A percentile compares a stretch with the other conserved stretches of the same genome.
Conservation (phyloP, 2,113 vertebrate genomes). For the Hippocampus abdominalis region DNA sequence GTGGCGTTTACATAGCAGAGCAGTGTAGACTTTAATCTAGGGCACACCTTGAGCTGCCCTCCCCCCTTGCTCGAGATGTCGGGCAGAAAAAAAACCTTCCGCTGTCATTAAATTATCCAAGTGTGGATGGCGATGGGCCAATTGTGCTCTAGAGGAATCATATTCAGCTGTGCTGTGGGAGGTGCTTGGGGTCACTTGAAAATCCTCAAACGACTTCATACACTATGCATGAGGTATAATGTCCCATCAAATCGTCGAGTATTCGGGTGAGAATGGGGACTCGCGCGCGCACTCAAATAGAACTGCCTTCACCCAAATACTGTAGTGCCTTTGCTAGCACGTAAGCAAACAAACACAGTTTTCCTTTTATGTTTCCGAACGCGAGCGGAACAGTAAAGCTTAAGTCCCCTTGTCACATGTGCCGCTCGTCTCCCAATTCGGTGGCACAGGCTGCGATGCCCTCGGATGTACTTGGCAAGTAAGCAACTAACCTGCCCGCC, state of each 20-base stretch:
- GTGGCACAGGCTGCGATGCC: conserved; percentile 53
- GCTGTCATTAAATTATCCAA: conserved; percentile 55
- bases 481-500: conserved; percentile 60
- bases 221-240: conserved; percentile 57
- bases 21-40: conserved; percentile 18
- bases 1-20: conserved; percentile 19
- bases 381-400: conserved; percentile 54
- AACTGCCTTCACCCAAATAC: conserved; percentile 12
- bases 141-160: conserved; percentile 36
- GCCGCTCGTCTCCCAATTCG: conserved; percentile 63
- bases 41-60: conserved; percentile 41
- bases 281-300: conserved; percentile 6
- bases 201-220: conserved; percentile 47
- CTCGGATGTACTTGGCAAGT: conserved; percentile 66
- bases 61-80: conserved; percentile 32
- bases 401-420: conserved; percentile 64
- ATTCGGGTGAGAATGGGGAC: conserved; percentile 11
- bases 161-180: conserved; percentile 40
- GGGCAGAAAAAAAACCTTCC: conserved; percentile 44
- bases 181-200: conserved; percentile 51
- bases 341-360: conserved; percentile 30
- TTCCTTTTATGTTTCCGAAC: conserved; percentile 42
- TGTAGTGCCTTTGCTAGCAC: conserved; percentile 19
- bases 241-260: conserved; percentile 26
- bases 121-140: conserved; percentile 46